A percentile compares a stretch with the other conserved stretches of the same genome.
These are phyloP conservation scores for Callaeas wilsoni DNA, from an alignment of 2,113 vertebrate species.

Conservation along the genomic window DNA sequence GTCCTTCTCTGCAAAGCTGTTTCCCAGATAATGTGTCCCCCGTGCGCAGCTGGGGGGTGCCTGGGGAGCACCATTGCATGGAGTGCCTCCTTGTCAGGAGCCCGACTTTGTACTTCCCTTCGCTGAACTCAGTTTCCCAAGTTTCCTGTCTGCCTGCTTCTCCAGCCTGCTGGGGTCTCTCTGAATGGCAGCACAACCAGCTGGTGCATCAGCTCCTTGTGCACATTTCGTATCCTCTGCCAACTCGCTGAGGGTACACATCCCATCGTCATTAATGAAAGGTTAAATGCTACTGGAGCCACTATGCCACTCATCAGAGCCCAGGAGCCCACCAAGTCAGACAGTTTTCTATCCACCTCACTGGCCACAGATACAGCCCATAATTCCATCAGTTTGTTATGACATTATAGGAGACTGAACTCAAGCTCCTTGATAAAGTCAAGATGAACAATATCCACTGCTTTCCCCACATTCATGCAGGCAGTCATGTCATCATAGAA, in stretches of 20 bases:
- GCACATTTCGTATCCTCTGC: not conserved
- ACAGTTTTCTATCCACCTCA: not conserved
- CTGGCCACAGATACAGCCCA: not conserved
- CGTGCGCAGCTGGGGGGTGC: too few species aligned
- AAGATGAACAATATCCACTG: not conserved
- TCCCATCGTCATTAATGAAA: not conserved
- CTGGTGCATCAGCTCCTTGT: not conserved
- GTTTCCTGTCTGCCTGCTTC: accelerated
- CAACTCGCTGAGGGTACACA: not conserved
- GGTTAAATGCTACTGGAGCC: not conserved
- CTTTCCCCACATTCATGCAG: not conserved
- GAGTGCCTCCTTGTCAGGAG: not conserved
- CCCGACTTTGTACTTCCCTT: not conserved
- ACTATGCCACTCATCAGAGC: not conserved
- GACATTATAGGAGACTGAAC: accelerated
- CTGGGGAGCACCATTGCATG: too few species aligned
- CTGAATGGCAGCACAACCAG: not conserved
- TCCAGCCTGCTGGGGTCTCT: not conserved
- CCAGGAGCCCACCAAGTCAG: not conserved
- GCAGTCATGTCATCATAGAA: not conserved
- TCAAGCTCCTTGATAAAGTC: not conserved
- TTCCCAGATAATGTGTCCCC: not conserved
- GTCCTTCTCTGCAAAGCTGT: not conserved
- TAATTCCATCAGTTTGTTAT: not conserved
- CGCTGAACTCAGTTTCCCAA: not conserved